Percentiles rank a stretch among this genome's conserved stretches.
Conservation (phyloP, 1,140 invertebrate genomes). For the Heliconius nattereri region DNA sequence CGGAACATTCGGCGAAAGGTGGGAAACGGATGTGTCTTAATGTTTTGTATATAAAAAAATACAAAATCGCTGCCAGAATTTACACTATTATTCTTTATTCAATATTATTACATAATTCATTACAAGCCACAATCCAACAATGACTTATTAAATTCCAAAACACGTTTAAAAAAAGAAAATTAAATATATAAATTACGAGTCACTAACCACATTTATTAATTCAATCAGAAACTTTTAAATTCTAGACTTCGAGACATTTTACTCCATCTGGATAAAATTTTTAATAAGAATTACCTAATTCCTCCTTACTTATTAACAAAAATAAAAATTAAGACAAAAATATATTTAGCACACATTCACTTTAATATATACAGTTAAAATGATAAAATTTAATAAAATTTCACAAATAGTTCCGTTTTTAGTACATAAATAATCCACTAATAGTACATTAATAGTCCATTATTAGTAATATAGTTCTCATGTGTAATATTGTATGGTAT, state of each 20-base stretch:
- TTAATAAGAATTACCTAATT: neutral
- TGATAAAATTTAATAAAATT: neutral
- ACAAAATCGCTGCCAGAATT: too few species aligned
- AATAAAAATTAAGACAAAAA: neutral
- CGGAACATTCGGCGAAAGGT: too few species aligned
- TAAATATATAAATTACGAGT: neutral
- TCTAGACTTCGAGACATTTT: neutral
- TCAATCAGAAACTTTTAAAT: neutral
- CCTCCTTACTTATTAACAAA: neutral
- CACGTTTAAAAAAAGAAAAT: neutral
- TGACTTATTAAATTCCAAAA: conserved; percentile 5
- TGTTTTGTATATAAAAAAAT: too few species aligned
- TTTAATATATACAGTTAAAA: neutral
- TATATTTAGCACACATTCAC: neutral
- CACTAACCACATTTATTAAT: neutral
- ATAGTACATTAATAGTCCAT: neutral
- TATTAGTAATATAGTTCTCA: conserved; percentile 20
- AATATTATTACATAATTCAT: neutral
- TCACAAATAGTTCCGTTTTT: neutral
- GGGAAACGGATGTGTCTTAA: too few species aligned
- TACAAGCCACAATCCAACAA: too few species aligned
- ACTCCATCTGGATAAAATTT: neutral
- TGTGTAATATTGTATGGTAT: conserved; percentile 58
- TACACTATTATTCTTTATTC: neutral
- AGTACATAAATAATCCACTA: neutral